Conservation (phyloP, 2,797 vertebrate genomes). For the Pelobates cultripes region DNA sequence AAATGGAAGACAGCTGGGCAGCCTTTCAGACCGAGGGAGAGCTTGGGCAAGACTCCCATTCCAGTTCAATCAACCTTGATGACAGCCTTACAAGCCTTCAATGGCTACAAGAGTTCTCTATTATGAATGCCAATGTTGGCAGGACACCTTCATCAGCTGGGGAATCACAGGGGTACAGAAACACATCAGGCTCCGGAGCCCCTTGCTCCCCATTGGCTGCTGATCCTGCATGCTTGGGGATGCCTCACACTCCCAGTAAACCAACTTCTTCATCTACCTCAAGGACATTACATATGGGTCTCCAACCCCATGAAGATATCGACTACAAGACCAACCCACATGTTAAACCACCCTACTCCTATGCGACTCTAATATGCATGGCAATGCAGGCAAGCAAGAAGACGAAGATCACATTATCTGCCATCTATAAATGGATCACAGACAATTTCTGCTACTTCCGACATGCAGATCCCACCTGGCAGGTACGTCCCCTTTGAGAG, state of each 20-base stretch:
- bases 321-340: slow-evolving; percentile 89
- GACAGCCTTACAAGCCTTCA: slow-evolving; percentile 96
- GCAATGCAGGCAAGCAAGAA: slow-evolving; percentile 93
- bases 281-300: slow-evolving; percentile 69
- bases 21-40: slow-evolving; percentile 58
- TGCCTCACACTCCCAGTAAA: slow-evolving; percentile 86
- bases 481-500: slow-evolving; percentile 73
- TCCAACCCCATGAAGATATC: slow-evolving; percentile 84
- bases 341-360: slow-evolving; percentile 92
- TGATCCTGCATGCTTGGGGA: slow-evolving; percentile 86
- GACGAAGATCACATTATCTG: slow-evolving; percentile 91
- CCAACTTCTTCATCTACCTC: slow-evolving; percentile 85
- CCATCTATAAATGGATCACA: slow-evolving; percentile 97
- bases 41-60: slow-evolving; percentile 38
- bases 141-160: slow-evolving; percentile 67
- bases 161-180: slow-evolving; percentile 73
- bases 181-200: slow-evolving; percentile 71
- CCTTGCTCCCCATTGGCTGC: slow-evolving; percentile 89
- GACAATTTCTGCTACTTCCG: slow-evolving; percentile 98
- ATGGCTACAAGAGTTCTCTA: slow-evolving; percentile 96
- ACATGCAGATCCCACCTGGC: slow-evolving; percentile 94
- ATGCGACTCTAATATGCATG: slow-evolving; percentile 96
- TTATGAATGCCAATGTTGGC: slow-evolving; percentile 75
- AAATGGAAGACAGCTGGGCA: slow-evolving; percentile 72
- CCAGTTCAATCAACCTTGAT: slow-evolving; percentile 75